Evolutionary conservation across 2,797 vertebrate genomes (phyloP), one percentile per base, ranked within the genome.

Genomic region (Benthosema pterotum): DNA sequence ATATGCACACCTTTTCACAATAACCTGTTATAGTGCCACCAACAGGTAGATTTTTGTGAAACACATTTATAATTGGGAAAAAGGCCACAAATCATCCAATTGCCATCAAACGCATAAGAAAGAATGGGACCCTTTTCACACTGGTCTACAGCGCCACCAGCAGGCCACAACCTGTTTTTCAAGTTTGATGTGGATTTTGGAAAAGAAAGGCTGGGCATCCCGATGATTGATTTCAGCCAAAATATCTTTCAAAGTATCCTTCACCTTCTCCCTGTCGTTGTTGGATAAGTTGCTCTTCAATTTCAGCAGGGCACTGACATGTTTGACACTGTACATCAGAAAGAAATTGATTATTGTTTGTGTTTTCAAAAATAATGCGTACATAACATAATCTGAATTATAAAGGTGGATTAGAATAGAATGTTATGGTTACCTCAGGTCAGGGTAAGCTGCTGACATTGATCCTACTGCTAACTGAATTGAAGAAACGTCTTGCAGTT

Each of bases 401-500:
- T 68, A 7, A 22, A 57, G 68, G 15, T 11, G 18, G 28, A 57
- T 7, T 15, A 47, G 22, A 25, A 9, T 1, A 11, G 12, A 15
- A 11, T 16, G 15, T 53, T 11, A 49, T 6, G 1, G 1, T 65
- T 18, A 91, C 90, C 84, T 89, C 45, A 91, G 48, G 49, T 90
- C 88, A 1, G 87, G 82, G 45, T 70, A 78, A 0, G 22, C 0
- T 0, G 15, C 45, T 25, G 67, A 85, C 74, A 90, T 66, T 0
- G 58, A 70, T 0, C 3, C 72, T 0, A 90, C 58, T 7, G 83
- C 64, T 52, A 87, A 64, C 84, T 91, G 86, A 0, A 91, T 71
- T 19, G 85, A 71, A 0, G 87, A 77, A 4, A 88, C 22, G 3
- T 88, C 79, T 11, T 90, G 88, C 50, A 89, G 87, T 25, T 58